A percentile compares a stretch with the other conserved stretches of the same genome.
These are phyloP conservation scores for Bujurquina vittata DNA, from an alignment of 2,113 vertebrate species.

Conservation along the genomic window DNA sequence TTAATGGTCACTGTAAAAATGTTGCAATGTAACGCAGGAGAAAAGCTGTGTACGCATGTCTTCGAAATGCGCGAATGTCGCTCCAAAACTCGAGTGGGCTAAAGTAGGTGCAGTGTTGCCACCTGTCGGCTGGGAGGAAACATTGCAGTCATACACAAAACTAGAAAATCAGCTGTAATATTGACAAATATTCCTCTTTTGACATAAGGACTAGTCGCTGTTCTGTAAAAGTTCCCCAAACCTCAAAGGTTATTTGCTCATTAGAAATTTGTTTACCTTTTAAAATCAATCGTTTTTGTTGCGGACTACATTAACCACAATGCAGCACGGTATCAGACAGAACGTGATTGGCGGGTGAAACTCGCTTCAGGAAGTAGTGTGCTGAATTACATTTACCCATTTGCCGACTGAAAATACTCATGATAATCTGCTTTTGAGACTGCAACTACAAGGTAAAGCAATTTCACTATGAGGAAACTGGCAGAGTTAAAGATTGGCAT, in stretches of 20 bases:
- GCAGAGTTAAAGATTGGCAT: background rate
- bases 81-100: constrained; percentile 8
- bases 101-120: constrained; percentile 20
- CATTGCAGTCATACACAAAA: background rate
- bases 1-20: background rate
- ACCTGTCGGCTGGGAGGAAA: constrained; percentile 52
- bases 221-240: background rate
- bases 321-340: constrained; percentile 21
- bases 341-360: constrained; percentile 63
- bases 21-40: background rate
- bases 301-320: constrained; percentile 58
- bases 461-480: background rate
- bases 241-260: background rate
- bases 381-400: constrained; percentile 48
- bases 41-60: background rate
- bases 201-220: rapidly evolving
- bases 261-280: background rate
- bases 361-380: constrained; percentile 63
- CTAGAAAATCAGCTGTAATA: background rate
- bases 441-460: constrained; percentile 14
- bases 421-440: background rate
- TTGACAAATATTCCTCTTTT: background rate
- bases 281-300: background rate
- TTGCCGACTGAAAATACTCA: constrained; percentile 62
- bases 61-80: background rate